Conservation (phyloP, 2,797 vertebrate genomes). For the Parotocinclus haroldoi region DNA sequence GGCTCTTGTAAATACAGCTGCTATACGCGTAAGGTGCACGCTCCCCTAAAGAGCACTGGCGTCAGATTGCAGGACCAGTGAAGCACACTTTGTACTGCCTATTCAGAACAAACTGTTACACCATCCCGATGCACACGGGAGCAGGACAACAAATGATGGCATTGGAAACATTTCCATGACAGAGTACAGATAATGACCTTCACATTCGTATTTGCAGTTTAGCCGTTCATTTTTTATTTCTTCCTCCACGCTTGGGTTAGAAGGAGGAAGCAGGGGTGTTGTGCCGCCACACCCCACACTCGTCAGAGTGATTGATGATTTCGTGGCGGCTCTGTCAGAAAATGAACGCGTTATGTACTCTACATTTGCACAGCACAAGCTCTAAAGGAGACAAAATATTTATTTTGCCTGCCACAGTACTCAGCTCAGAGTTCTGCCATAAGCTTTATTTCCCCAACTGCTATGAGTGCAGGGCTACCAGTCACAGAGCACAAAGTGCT, state of each 20-base stretch:
- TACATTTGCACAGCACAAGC: constrained; percentile 7
- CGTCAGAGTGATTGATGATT: constrained; percentile 9
- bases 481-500: constrained; percentile 19
- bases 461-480: constrained; percentile 20
- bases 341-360: constrained; percentile 13
- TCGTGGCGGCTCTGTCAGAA: constrained; percentile 16
- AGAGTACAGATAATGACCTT: neutral
- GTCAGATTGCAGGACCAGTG: constrained; percentile 5
- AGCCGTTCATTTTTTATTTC: neutral
- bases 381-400: constrained; percentile 49
- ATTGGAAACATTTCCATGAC: neutral
- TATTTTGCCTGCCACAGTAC: constrained; percentile 37
- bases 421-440: constrained; percentile 15
- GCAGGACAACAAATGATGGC: neutral
- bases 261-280: neutral
- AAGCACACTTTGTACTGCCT: constrained; percentile 22
- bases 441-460: constrained; percentile 20
- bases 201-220: neutral
- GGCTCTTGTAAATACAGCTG: constrained; percentile 26
- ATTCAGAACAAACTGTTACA: constrained; percentile 21
- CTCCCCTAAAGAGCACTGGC: constrained; percentile 23
- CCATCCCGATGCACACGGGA: constrained; percentile 5
- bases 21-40: constrained; percentile 26
- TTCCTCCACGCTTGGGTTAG: neutral
- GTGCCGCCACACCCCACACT: neutral